Evolutionary conservation across 1,140 invertebrate species (phyloP), one percentile per base, ranked within the genome.

Genomic region (Sitodiplosis mosellana): DNA sequence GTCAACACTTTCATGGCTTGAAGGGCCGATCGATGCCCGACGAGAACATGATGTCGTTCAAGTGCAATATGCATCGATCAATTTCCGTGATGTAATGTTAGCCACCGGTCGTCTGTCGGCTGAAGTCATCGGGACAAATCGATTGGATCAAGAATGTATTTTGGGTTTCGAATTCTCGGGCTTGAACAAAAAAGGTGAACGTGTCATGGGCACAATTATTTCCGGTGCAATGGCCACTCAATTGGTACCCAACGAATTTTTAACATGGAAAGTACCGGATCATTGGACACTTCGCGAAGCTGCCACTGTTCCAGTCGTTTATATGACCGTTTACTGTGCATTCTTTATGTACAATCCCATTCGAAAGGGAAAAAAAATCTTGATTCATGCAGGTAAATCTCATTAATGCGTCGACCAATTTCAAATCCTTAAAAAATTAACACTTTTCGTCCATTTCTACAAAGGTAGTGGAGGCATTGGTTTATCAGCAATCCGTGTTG

Each of bases 1-100:
- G 17, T 83, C 81, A 0, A 83, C 83, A 33, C 59, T 97, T 1
- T 73, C 65, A 12, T 97, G 92, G 92, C 66, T 92, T 1, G 68
- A 83, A 62, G 80, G 76, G 46, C 69, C 76, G 47, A 46, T 51
- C 12, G 49, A 48, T 47, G 51, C 33, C n/a, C 52, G 60, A 34
- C n/a, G 33, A 33, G 11, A 44, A 20, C 49, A 58, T 21, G 76
- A 83, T 56, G 65, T 92, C 1, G 95, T 90, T 64, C 74, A 69
- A 50, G 89, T 79, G 5, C 71, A 76, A 33, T 84, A 79, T 54
- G 59, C 80, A 0, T 69, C 82, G 0, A 53, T 86, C 0, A 87
- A 87, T 57, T 86, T 86, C 68, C 73, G 77, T 55, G 83, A 87
- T 61, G 60, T 87, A 0, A 86, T 87, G 83, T 68, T 80, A 0